A percentile compares a stretch with the other conserved stretches of the same genome.
Conservation (phyloP, 2,113 vertebrate species). For the Meles meles region DNA sequence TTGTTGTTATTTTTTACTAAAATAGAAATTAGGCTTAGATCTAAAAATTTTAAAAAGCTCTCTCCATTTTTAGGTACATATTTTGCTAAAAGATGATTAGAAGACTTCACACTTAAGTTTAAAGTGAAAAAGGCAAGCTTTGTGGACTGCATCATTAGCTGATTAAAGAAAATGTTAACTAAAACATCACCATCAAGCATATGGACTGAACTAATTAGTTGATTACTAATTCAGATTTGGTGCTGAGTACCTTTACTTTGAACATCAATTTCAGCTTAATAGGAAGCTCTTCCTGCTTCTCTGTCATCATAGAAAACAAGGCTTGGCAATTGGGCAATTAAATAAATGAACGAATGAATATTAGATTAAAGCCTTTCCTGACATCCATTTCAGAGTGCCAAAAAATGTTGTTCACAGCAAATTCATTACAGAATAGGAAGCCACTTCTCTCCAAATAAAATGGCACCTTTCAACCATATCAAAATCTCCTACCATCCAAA, state of each 20-base stretch:
- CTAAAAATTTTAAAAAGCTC: neutral
- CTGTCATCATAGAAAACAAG: slow-evolving; percentile 45
- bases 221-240: slow-evolving; percentile 67
- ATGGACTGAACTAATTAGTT: slow-evolving; percentile 62
- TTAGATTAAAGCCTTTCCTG: slow-evolving; percentile 37
- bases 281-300: slow-evolving; percentile 49
- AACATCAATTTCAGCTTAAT: slow-evolving; percentile 68
- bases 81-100: slow-evolving; percentile 46
- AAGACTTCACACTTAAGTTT: slow-evolving; percentile 22
- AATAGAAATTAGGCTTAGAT: neutral
- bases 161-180: slow-evolving; percentile 62
- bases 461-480: neutral
- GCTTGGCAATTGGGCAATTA: slow-evolving; percentile 23
- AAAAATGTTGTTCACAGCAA: neutral
- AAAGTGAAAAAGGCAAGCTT: slow-evolving; percentile 44
- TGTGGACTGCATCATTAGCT: slow-evolving; percentile 34
- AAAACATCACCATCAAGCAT: slow-evolving; percentile 36
- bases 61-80: neutral
- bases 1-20: neutral
- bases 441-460: neutral
- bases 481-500: neutral
- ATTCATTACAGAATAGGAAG: neutral
- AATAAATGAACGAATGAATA: slow-evolving; percentile 26
- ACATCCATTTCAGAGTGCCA: neutral
- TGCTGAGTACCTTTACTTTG: slow-evolving; percentile 54